Evolutionary conservation across 92 coral and sea anemone genomes (phyloP), one percentile per base, ranked within the genome.

Genomic region (Bergia puertoricense): DNA sequence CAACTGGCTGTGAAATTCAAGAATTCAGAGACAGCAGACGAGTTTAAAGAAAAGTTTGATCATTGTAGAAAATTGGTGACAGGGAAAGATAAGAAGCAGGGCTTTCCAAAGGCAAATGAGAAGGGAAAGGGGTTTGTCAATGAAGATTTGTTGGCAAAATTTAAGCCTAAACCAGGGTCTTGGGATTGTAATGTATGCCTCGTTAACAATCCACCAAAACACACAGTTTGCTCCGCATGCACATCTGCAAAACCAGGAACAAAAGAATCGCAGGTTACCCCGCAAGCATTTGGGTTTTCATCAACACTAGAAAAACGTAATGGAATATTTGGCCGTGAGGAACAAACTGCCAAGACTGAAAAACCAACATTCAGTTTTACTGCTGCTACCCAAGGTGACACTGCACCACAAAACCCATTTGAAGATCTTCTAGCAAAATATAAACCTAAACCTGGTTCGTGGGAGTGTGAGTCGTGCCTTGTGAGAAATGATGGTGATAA

Each of bases 1-100:
- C 93, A 81, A 77, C 92, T 97, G 59, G 98, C 99, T 11, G 96
- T 94, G 45, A 92, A 92, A 73, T 97, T 97, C 81, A 97, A 94
- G 82, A 79, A 89, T 40, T 91, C 92, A 77, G 96, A 93, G 76
- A 93, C 82, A 14, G 99, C 98, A 20, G 71, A 87, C 79, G 88
- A 86, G 50, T 97, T 94, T 86, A 95, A 95, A 90, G 94, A 91
- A 74, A 93, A 88, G 85, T 97, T 97, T 77, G 98, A 95, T 15
- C 88, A 87, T 76, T 95, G 98, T 68, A 85, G 76, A 57, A 91
- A 92, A 66, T 18, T 50, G 48, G 81, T 77, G 77, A 23, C 79
- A 50, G 65, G 68, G 42, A 42, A 69, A 42, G 37, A 44, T 90
- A 45, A 88, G 38, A 84, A 44, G 69, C 37, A 76, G 22, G 83